Evolutionary conservation across 2,113 vertebrate genomes (phyloP).

Genomic region (Syrrhaptes paradoxus): DNA sequence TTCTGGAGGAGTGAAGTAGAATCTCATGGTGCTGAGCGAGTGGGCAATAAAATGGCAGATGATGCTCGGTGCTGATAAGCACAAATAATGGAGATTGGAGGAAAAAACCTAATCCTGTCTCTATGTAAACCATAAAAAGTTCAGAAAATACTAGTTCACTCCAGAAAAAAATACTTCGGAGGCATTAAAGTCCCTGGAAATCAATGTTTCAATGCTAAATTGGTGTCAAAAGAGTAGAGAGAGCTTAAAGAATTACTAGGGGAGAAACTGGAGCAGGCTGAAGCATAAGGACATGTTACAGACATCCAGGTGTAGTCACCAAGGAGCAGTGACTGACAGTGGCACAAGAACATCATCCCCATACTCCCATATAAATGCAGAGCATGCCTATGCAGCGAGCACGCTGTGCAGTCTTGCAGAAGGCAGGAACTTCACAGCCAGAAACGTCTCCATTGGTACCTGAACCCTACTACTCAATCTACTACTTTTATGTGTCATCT

Average conservation of each 20-base stretch:
- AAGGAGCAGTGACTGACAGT: not conserved
- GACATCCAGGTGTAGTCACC: not conserved
- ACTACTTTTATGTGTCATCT: not conserved
- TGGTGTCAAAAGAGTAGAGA: not conserved
- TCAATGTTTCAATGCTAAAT: not conserved
- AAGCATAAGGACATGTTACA: not conserved
- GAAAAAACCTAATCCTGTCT: not conserved
- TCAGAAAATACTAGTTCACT: not conserved
- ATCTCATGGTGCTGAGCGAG: not conserved
- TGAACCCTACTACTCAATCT: not conserved
- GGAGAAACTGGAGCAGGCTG: not conserved
- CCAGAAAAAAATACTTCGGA: not conserved
- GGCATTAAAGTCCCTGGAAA: not conserved
- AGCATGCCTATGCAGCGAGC: fast-evolving
- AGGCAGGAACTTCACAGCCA: not conserved
- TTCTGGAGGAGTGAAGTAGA: not conserved
- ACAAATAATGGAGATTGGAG: not conserved
- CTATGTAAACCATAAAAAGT: not conserved
- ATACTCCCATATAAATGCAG: not conserved
- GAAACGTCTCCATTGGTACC: not conserved
- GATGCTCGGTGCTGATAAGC: not conserved
- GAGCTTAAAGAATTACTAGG: not conserved
- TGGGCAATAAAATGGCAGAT: not conserved
- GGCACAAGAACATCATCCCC: not conserved
- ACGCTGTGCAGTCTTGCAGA: not conserved